These are phyloP conservation scores for Colossoma macropomum DNA, from an alignment of 2,113 vertebrate genomes.

Conservation along the genomic window DNA sequence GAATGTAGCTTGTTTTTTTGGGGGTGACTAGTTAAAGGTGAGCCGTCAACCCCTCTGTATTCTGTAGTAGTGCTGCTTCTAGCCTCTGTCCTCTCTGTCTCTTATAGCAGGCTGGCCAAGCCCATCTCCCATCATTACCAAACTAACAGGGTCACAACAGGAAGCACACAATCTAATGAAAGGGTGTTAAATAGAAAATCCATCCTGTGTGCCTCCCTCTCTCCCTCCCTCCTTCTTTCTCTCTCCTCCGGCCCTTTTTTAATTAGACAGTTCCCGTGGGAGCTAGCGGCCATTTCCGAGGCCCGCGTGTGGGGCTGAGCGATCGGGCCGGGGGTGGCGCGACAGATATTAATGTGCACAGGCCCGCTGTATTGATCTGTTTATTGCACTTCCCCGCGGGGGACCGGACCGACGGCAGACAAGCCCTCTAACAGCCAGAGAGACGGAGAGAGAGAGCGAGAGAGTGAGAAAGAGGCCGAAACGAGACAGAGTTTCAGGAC, in stretches of 20 bases:
- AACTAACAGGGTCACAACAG: constrained; percentile 66
- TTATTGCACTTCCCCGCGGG: constrained; percentile 80
- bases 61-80: background rate
- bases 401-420: constrained; percentile 78
- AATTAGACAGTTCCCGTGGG: constrained; percentile 81
- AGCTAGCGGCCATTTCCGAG: constrained; percentile 80
- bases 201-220: constrained; percentile 71
- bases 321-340: constrained; percentile 70
- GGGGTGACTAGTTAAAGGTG: constrained; percentile 2
- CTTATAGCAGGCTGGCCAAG: constrained; percentile 73
- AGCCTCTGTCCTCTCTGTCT: constrained; percentile 44
- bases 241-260: constrained; percentile 73
- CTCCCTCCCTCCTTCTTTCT: constrained; percentile 61
- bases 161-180: constrained; percentile 81
- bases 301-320: constrained; percentile 74
- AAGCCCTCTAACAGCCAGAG: constrained; percentile 54
- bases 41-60: background rate
- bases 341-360: constrained; percentile 83
- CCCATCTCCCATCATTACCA: constrained; percentile 62
- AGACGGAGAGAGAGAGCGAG: constrained; percentile 25
- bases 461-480: constrained; percentile 12
- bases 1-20: background rate
- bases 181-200: constrained; percentile 75
- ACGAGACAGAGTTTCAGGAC: background rate
- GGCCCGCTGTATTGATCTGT: constrained; percentile 84